A percentile compares a stretch with the other conserved stretches of the same genome.
Evolutionary conservation across 1,140 invertebrate species (phyloP).

Genomic region (Meloidogyne hapla): DNA sequence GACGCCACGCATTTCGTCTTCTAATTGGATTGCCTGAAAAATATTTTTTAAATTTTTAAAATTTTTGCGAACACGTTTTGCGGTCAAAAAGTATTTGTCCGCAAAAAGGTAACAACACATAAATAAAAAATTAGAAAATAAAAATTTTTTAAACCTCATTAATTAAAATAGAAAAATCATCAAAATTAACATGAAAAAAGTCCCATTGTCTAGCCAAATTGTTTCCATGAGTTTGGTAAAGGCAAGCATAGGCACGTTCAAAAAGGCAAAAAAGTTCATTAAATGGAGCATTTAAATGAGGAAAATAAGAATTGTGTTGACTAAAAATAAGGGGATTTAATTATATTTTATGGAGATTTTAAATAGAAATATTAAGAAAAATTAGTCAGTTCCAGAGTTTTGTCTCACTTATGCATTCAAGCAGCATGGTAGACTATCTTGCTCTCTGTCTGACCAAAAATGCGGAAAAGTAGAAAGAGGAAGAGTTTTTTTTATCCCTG

Average conservation of each 20-base stretch:
- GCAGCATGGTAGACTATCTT: too few relatives aligned
- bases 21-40: conserved; percentile 7
- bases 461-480: too few relatives aligned
- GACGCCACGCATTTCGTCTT: not conserved
- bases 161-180: conserved; percentile 27
- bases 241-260: conserved; percentile 19
- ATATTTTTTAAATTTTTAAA: too few relatives aligned
- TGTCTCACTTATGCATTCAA: too few relatives aligned
- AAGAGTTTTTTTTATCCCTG: too few relatives aligned
- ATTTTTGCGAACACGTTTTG: too few relatives aligned
- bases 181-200: conserved; percentile 34
- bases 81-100: too few relatives aligned
- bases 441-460: too few relatives aligned
- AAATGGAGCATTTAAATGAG: not conserved
- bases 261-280: conserved; percentile 14
- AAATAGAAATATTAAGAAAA: too few relatives aligned
- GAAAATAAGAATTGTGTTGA: not conserved
- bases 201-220: conserved; percentile 40
- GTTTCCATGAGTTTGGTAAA: conserved; percentile 35
- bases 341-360: too few relatives aligned
- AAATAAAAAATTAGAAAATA: not conserved
- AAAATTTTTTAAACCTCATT: conserved; percentile 14
- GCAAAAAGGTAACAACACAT: too few relatives aligned
- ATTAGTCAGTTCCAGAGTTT: too few relatives aligned
- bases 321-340: not conserved